Evolutionary conservation across 2,113 vertebrate species (phyloP).

Genomic region (Crotalus horridus): DNA sequence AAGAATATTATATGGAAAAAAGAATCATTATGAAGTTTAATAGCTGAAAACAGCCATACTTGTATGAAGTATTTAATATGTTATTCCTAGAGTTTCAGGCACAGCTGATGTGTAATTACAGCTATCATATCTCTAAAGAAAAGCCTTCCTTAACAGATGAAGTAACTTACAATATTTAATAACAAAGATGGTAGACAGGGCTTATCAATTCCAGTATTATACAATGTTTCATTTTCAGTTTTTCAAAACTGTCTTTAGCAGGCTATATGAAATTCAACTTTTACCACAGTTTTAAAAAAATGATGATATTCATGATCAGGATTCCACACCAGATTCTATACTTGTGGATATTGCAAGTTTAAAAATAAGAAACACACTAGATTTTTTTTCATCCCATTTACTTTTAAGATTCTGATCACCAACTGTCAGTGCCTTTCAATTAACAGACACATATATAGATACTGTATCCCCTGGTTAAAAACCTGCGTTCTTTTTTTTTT

Average conservation of each 20-base stretch:
- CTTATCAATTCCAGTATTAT: not conserved
- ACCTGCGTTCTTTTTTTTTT: not conserved
- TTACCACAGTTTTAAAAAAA: constrained; percentile 13
- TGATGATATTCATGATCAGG: not conserved
- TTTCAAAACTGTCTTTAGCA: not conserved
- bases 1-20: constrained; percentile 28
- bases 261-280: constrained; percentile 10
- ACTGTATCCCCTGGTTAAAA: not conserved
- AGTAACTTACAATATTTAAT: constrained; percentile 32
- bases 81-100: not conserved
- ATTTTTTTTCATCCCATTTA: constrained; percentile 5
- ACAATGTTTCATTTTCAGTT: not conserved
- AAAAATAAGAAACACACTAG: accelerated
- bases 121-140: not conserved
- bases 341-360: not conserved
- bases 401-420: not conserved
- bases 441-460: constrained; percentile 5
- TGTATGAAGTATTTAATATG: not conserved
- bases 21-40: constrained; percentile 1
- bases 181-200: constrained; percentile 1
- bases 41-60: not conserved
- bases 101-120: constrained; percentile 3
- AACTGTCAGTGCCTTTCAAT: constrained; percentile 15
- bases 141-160: constrained; percentile 8
- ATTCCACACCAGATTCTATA: accelerated